Evolutionary conservation across 2,113 vertebrate genomes (phyloP), one percentile per base, ranked within the genome.

Genomic region (Gallinago jamesoni): DNA sequence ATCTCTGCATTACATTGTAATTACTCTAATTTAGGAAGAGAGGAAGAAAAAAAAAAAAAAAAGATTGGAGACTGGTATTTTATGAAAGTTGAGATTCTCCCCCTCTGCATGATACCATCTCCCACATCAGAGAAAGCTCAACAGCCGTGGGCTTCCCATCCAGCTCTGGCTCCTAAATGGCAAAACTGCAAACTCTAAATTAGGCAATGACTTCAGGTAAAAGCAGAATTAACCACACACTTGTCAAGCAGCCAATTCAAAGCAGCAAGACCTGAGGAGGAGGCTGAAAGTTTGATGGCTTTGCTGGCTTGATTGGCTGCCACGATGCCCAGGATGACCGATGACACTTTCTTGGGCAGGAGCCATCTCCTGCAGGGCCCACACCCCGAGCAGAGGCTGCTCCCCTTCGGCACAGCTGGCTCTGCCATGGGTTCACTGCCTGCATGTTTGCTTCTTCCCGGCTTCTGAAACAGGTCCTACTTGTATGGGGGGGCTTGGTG

Each of bases 221-320:
- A 89, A 92, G 92, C 62, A 96, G 80, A 89, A 92, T 96, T 95
- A 94, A 94, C 94, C 95, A 96, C 92, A 92, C 77, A 50, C 41
- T 84, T 96, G 96, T 92, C 95, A 95, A 89, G 60, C 73, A 91
- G 92, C 94, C 86, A 93, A 90, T 95, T 96, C 95, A 96, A 95
- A 96, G 92, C 77, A 96, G 95, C 48, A 87, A 87, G 84, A 94
- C 56, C 66, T 89, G 90, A 95, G 84, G 69, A 96, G 80, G 83
- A 93, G 92, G 86, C 57, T 91, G 62, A 92, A 94, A 81, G 73
- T 75, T 96, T 87, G 80, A 82, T 41, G 63, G 57, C 50, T 95
- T 87, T 92, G 53, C 92, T 95, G 69, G 69, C 35, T 95, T 74
- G 52, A 93, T 62, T 87, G 88, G 76, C 53, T 95, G 95, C 94